Evolutionary conservation across 2,113 vertebrate genomes (phyloP).

Genomic region (Ia io): DNA sequence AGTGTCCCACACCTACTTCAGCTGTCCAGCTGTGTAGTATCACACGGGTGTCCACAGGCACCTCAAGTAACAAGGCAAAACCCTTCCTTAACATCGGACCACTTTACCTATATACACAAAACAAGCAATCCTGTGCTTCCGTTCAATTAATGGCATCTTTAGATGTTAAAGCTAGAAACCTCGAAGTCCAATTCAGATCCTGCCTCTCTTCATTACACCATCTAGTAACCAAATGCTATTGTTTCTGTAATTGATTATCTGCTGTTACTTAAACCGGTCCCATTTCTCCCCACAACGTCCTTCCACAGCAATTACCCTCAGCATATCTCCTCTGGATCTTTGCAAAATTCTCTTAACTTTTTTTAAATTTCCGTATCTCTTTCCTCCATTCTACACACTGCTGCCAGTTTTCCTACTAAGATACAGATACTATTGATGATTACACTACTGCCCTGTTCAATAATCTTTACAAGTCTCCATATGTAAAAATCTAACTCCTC

Average conservation of each 20-base stretch:
- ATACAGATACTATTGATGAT: neutral
- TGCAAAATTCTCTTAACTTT: neutral
- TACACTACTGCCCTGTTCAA: neutral
- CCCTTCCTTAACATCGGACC: neutral
- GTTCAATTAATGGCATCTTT: neutral
- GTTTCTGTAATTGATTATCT: neutral
- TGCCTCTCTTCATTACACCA: neutral
- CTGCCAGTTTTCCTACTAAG: neutral
- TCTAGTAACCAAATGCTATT: conserved; percentile 9
- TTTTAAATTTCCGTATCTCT: neutral
- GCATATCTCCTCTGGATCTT: neutral
- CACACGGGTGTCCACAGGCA: neutral
- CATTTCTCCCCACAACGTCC: neutral
- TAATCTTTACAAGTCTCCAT: neutral
- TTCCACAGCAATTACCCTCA: neutral
- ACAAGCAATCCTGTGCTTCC: neutral
- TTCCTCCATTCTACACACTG: neutral
- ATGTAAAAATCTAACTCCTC: neutral
- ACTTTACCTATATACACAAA: neutral
- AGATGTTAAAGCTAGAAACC: neutral
- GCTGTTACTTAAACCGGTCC: neutral
- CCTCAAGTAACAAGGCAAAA: neutral
- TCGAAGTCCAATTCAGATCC: neutral
- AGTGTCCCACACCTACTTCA: neutral
- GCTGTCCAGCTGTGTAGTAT: neutral